Base-by-base conservation (phyloP, 2,797 vertebrate species). In the Anabas testudineus region DNA sequence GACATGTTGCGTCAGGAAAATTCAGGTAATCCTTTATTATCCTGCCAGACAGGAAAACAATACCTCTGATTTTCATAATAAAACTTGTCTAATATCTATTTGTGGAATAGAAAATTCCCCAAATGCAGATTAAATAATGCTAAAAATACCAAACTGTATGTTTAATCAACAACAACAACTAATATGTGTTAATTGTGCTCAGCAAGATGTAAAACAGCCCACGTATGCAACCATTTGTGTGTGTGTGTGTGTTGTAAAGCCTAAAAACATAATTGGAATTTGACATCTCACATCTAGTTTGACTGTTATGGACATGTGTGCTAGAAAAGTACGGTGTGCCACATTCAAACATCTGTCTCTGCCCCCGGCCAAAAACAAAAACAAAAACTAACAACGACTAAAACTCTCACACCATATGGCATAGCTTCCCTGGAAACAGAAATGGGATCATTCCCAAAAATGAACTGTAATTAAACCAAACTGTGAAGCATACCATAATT, bases 301-400 rank as follows among this genome's bases (percentile, higher is more conserved):
- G 14, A 47, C 49, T 51, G 19, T 52, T 62, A 75, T 47, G 56
- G 55, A 82, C 68, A 74, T 46, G 28, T 51, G 72, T 70, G 57
- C 69, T 60, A 52, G 36, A 41, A 78, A 80, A 77, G 78, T 67
- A 78, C 26, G 2, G 43, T 46, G 36, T 58, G 37, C 68, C 80
- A 79, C 60, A 68, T 21, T 58, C 65, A 78, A 86, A 90, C 88
- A 91, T 90, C 86, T 89, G 87, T 71, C 62, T 71, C 36, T 34
- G 74, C 79, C 71, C 18, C 46, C 71, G 73, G 85, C 74, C 75
- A 80, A 88, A 67, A 76, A 58, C 1, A 70, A 51, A 61, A 78
- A 61, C 14, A 34, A 72, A 58, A 48, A 28, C 39, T 57, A 79
- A 76, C 53, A 78, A 58, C 62, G 69, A 51, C 21, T 49, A 45